These are phyloP conservation scores for Catamblyrhynchus diadema DNA, from an alignment of 2,797 vertebrate genomes.

Conservation along the genomic window DNA sequence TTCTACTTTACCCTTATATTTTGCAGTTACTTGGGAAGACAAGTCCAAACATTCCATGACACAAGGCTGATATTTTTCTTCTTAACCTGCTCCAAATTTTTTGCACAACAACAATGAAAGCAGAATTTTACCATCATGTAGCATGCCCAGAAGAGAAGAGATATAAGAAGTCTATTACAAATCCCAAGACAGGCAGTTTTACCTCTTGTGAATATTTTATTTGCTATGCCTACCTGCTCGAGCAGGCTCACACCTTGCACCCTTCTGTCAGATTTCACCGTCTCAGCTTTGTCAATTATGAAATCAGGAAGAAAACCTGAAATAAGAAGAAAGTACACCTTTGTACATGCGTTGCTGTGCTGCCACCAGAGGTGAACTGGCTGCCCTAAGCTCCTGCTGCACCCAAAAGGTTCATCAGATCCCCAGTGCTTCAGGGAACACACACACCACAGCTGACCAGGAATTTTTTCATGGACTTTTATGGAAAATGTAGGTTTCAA, in stretches of 20 bases:
- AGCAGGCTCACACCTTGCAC: constrained; percentile 29
- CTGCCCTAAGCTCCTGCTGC: neutral
- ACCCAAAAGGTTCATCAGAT: neutral
- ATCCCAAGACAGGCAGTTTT: neutral
- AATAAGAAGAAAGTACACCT: constrained; percentile 56
- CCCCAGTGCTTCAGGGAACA: neutral
- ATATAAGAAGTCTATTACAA: neutral
- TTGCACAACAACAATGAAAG: neutral
- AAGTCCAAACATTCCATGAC: neutral
- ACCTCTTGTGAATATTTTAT: neutral
- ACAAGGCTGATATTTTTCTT: neutral
- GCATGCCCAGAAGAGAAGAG: neutral
- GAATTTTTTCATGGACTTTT: neutral
- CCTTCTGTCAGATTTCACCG: neutral
- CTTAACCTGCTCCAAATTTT: neutral
- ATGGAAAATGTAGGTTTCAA: neutral
- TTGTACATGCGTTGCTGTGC: fast-evolving
- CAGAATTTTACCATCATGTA: neutral
- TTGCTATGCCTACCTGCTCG: constrained; percentile 58
- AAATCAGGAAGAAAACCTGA: constrained; percentile 67
- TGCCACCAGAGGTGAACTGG: neutral
- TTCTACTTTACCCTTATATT: neutral
- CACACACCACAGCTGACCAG: neutral
- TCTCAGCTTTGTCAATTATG: constrained; percentile 29
- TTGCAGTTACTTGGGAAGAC: neutral